phyloP scores from a whole-genome alignment of 2,797 vertebrate species.

The Phataginus tricuspis region DNA sequence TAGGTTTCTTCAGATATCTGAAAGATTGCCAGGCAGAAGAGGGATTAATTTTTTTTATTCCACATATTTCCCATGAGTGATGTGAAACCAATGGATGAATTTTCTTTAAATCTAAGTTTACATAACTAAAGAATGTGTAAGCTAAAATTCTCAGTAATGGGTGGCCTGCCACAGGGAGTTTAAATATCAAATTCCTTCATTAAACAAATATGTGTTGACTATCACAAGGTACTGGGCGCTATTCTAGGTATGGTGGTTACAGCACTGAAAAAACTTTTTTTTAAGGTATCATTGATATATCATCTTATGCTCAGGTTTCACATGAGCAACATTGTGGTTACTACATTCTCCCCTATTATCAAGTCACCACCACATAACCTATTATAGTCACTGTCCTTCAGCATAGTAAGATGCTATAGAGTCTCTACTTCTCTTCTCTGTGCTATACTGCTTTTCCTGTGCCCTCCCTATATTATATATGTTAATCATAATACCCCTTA shows the following conservation, averaged over 20 bases:
- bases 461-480: no score
- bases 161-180: not conserved
- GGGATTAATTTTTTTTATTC: not conserved
- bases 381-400: no score
- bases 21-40: not conserved
- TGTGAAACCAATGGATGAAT: not conserved
- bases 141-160: not conserved
- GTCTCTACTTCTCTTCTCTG: no score
- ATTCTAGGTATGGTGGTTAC: not conserved
- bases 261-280: not conserved
- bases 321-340: no score
- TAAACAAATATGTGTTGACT: not conserved
- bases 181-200: not conserved
- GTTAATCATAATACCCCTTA: no score
- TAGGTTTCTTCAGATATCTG: not conserved
- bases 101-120: slow-evolving; percentile 7
- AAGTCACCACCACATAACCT: no score
- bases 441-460: no score
- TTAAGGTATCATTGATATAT: no score
- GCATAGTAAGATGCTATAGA: no score
- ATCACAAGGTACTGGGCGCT: not conserved
- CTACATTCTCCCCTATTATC: no score
- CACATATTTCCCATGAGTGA: not conserved
- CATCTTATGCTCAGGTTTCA: no score
- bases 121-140: not conserved